Evolutionary conservation across 2,113 vertebrate genomes (phyloP).

Genomic region (Epinephelus moara): DNA sequence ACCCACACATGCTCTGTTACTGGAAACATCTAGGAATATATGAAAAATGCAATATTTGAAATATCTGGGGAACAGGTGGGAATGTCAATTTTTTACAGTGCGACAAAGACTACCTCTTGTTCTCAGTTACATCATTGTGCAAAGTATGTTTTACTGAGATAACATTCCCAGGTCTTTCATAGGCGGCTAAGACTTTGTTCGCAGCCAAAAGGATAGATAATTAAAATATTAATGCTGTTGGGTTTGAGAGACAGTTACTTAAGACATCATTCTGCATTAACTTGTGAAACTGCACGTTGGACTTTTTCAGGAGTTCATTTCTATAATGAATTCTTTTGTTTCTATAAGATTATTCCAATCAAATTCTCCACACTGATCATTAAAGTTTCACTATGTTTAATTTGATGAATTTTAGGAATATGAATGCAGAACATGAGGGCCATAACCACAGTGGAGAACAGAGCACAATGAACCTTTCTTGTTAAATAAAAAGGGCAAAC

Average conservation of each 20-base stretch:
- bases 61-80: slow-evolving; percentile 34
- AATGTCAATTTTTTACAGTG: slow-evolving; percentile 2
- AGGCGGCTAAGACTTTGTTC: slow-evolving; percentile 15
- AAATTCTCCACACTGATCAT: neutral
- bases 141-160: slow-evolving; percentile 35
- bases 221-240: slow-evolving; percentile 25
- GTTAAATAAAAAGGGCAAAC: neutral
- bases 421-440: neutral
- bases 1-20: slow-evolving; percentile 37
- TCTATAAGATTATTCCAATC: slow-evolving; percentile 2
- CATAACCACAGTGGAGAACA: neutral
- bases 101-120: neutral
- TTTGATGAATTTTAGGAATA: slow-evolving; percentile 2
- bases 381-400: slow-evolving; percentile 1
- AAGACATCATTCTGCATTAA: slow-evolving; percentile 7
- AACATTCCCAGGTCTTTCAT: slow-evolving; percentile 27
- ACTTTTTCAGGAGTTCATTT: neutral
- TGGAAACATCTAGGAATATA: slow-evolving; percentile 39
- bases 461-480: neutral
- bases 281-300: neutral
- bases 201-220: slow-evolving; percentile 17
- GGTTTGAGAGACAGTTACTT: neutral
- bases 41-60: slow-evolving; percentile 40
- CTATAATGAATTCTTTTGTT: slow-evolving; percentile 1
- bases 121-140: slow-evolving; percentile 32